Evolutionary conservation across 2,888 invertebrate genomes (phyloP).

Genomic region (Chorisops tibialis): DNA sequence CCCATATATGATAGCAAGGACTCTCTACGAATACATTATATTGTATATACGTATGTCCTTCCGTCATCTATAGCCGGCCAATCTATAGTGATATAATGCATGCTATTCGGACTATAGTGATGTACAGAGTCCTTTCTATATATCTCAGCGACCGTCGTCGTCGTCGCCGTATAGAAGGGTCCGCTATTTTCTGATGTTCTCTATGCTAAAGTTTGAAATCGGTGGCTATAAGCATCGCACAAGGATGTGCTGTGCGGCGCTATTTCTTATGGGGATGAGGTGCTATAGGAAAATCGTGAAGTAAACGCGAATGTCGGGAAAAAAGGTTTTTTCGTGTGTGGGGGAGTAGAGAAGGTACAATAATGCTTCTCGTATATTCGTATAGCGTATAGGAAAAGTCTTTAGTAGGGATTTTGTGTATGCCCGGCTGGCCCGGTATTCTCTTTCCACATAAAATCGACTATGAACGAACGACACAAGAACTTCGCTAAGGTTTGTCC

Average conservation of each 20-base stretch:
- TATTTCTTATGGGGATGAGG: constrained; percentile 10
- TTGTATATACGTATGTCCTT: neutral
- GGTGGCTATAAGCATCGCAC: constrained; percentile 20
- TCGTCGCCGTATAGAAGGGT: constrained; percentile 4
- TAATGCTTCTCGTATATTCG: constrained; percentile 14
- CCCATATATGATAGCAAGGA: constrained; percentile 4
- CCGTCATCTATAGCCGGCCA: constrained; percentile 18
- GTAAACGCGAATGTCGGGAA: constrained; percentile 24
- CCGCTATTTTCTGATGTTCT: constrained; percentile 21
- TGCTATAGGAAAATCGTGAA: constrained; percentile 24
- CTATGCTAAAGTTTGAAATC: constrained; percentile 23
- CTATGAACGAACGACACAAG: constrained; percentile 2
- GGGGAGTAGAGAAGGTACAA: constrained; percentile 13
- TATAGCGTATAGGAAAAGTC: constrained; percentile 10
- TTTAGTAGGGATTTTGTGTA: constrained; percentile 24
- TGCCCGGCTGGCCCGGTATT: neutral
- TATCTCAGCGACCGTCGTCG: neutral
- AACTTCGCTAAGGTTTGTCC: constrained; percentile 10
- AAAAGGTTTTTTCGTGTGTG: constrained; percentile 22
- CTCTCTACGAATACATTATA: constrained; percentile 7
- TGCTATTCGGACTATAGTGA: neutral
- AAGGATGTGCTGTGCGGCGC: constrained; percentile 16
- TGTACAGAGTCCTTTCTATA: too few relatives aligned
- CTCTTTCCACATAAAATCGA: constrained; percentile 8
- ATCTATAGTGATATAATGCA: constrained; percentile 23